A percentile compares a stretch with the other conserved stretches of the same genome.
Conservation (phyloP, 2,888 invertebrate species). For the Chromoteleia sp. region DNA sequence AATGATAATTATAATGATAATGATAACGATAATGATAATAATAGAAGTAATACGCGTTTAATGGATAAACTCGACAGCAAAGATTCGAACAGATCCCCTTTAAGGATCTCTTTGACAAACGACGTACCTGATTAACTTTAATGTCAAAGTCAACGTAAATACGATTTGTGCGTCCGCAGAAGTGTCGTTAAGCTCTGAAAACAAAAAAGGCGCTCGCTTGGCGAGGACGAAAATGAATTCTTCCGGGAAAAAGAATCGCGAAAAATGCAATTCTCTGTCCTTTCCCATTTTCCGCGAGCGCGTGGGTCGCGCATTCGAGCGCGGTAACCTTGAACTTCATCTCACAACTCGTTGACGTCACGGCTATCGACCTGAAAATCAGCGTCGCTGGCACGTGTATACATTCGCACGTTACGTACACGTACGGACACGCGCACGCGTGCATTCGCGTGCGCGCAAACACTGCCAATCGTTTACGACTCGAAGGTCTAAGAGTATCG, state of each 20-base stretch:
- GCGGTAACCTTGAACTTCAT: slow-evolving; percentile 84
- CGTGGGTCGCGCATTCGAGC: slow-evolving; percentile 80
- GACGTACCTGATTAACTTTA: slow-evolving; percentile 2
- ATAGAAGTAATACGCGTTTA: no score
- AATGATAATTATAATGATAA: no score
- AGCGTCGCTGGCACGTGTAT: slow-evolving; percentile 59
- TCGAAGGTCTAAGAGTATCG: slow-evolving; percentile 49
- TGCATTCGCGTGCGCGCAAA: slow-evolving; percentile 20
- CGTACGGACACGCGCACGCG: slow-evolving; percentile 67
- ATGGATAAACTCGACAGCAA: no score
- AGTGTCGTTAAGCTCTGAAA: slow-evolving; percentile 1
- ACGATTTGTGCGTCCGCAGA: slow-evolving; percentile 1
- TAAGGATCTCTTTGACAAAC: no score
- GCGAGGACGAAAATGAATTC: neutral
- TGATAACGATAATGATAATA: no score
- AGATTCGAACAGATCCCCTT: slow-evolving; percentile 2
- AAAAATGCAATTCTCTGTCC: slow-evolving; percentile 73
- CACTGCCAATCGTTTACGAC: slow-evolving; percentile 38
- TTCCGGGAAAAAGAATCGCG: slow-evolving; percentile 4
- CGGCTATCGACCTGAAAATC: slow-evolving; percentile 82
- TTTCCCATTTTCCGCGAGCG: slow-evolving; percentile 79
- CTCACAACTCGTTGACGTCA: slow-evolving; percentile 82
- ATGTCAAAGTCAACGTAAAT: slow-evolving; percentile 8
- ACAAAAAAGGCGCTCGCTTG: neutral
- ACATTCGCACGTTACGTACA: slow-evolving; percentile 67